These are phyloP conservation scores for Cosmopolites sordidus DNA, from an alignment of 2,888 invertebrate species.

Conservation along the genomic window DNA sequence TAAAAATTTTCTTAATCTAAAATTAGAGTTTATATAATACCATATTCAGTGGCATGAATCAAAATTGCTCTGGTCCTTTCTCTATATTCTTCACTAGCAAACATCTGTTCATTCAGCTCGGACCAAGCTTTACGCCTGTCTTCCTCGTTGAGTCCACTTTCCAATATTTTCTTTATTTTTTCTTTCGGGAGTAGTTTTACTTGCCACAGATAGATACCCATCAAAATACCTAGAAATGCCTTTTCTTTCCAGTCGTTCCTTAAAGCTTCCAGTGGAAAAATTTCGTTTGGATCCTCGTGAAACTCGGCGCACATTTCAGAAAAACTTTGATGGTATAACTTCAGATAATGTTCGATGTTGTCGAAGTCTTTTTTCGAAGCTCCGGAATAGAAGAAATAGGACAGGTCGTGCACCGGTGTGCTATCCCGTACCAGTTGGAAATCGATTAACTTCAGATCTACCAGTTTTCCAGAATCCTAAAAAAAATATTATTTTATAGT, in stretches of 20 bases:
- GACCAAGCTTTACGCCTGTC: neutral
- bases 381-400: slow-evolving; percentile 36
- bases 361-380: slow-evolving; percentile 32
- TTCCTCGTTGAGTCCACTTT: neutral
- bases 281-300: slow-evolving; percentile 28
- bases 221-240: slow-evolving; percentile 9
- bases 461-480: slow-evolving; percentile 21
- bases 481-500: too few relatives aligned
- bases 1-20: too few relatives aligned
- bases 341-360: slow-evolving; percentile 33
- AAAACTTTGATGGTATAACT: slow-evolving; percentile 36
- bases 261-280: slow-evolving; percentile 8
- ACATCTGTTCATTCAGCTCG: neutral
- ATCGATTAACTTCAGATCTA: slow-evolving; percentile 25
- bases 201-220: slow-evolving; percentile 13
- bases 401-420: slow-evolving; percentile 34
- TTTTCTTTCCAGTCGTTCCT: slow-evolving; percentile 17
- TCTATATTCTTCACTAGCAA: slow-evolving; percentile 1
- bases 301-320: slow-evolving; percentile 27
- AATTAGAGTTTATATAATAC: slow-evolving; percentile 9
- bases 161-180: neutral
- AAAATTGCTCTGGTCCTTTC: slow-evolving; percentile 7
- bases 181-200: slow-evolving; percentile 10
- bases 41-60: slow-evolving; percentile 11
- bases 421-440: slow-evolving; percentile 24